These are phyloP conservation scores for Drosophila pruinosa DNA, from an alignment of 1,140 invertebrate genomes.

Conservation along the genomic window DNA sequence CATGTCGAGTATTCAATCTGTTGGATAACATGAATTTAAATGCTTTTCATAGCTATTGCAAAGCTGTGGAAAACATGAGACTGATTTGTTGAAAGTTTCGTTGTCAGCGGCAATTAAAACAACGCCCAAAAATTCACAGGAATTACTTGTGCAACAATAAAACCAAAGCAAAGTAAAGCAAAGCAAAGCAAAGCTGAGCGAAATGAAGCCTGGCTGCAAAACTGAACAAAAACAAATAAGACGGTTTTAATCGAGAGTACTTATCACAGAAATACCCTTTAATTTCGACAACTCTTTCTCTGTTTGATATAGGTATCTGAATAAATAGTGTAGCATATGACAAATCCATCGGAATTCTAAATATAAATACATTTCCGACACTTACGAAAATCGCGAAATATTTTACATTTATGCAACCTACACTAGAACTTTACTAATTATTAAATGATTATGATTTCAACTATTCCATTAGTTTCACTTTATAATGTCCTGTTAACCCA, in stretches of 20 bases:
- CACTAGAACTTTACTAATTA: no score
- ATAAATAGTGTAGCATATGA: no score
- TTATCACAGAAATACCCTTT: neutral
- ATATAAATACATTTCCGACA: neutral
- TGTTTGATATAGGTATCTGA: no score
- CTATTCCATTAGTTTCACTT: neutral
- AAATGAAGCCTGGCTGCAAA: conserved; percentile 47
- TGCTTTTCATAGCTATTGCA: conserved; percentile 7
- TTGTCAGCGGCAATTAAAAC: conserved; percentile 78
- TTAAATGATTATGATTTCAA: no score
- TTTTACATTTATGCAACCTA: no score
- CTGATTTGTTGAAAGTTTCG: conserved; percentile 74
- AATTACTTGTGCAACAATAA: conserved; percentile 44
- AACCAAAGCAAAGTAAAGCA: conserved; percentile 33
- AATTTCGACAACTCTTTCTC: no score
- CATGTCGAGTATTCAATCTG: conserved; percentile 61
- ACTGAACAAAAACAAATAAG: conserved; percentile 4
- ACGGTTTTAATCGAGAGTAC: neutral
- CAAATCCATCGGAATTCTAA: no score
- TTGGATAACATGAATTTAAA: conserved; percentile 45
- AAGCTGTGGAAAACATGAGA: conserved; percentile 13
- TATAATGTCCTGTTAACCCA: neutral
- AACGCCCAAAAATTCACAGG: conserved; percentile 54
- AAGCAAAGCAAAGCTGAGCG: conserved; percentile 15
- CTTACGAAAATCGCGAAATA: no score